Conservation (phyloP, 2,888 invertebrate genomes). For the Cephus runcator region DNA sequence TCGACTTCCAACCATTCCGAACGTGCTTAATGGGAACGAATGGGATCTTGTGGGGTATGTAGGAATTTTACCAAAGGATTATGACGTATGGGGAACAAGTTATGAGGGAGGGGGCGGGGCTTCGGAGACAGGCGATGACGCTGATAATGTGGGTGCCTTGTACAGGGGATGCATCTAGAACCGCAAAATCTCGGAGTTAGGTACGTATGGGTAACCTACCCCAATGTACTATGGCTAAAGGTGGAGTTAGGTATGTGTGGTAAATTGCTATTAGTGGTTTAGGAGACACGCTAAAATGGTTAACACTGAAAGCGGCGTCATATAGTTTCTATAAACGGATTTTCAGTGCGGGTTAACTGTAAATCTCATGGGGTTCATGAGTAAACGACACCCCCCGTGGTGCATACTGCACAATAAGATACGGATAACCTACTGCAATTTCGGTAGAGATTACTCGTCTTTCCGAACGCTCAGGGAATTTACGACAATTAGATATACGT, state of each 20-base stretch:
- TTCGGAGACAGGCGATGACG: neutral
- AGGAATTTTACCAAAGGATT: neutral
- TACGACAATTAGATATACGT: neutral
- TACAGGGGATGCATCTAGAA: neutral
- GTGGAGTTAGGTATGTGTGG: neutral
- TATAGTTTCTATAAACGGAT: neutral
- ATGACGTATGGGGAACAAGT: neutral
- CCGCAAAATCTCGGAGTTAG: neutral
- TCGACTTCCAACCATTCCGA: neutral
- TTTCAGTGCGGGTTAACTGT: neutral
- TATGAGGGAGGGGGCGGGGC: neutral
- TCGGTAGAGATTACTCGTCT: neutral
- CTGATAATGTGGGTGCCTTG: neutral
- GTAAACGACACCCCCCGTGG: neutral
- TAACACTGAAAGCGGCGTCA: neutral
- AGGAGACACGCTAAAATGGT: slow-evolving; percentile 22
- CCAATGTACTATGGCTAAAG: neutral
- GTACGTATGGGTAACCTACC: neutral
- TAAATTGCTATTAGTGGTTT: slow-evolving; percentile 41
- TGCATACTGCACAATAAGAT: neutral
- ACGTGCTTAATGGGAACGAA: neutral
- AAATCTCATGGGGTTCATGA: neutral
- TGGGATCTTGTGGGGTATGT: neutral
- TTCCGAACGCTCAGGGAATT: neutral
- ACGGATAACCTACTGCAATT: neutral